phyloP scores from a whole-genome alignment of 30 jellyfish, hydroid and myxozoan species.

The Morbakka virulenta region DNA sequence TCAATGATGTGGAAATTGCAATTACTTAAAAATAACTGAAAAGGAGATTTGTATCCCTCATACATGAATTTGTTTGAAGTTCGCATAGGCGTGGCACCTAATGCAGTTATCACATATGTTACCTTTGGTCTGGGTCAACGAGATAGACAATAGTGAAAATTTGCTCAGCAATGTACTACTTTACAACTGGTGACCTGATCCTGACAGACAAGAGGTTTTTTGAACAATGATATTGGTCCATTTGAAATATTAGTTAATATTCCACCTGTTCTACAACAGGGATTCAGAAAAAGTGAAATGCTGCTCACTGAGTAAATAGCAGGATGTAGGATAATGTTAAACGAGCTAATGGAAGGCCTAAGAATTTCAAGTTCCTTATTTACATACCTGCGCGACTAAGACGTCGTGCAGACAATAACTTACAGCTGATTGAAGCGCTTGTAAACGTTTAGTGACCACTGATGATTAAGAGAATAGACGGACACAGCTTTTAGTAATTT shows the following conservation, averaged over 20 bases:
- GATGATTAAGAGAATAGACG: neutral
- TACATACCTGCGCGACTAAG: conserved; percentile 6
- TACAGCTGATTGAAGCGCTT: conserved; percentile 20
- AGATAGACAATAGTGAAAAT: neutral
- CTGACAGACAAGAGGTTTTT: conserved; percentile 28
- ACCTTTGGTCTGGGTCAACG: neutral
- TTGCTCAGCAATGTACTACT: neutral
- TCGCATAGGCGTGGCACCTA: conserved; percentile 36
- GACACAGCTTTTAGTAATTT: too few relatives aligned
- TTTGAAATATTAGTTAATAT: conserved; percentile 1
- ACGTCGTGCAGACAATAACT: neutral
- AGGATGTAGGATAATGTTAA: conserved; percentile 33
- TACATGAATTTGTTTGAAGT: conserved; percentile 5
- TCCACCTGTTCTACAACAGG: conserved; percentile 13
- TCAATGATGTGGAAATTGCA: too few relatives aligned
- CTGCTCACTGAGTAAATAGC: conserved; percentile 10
- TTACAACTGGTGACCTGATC: conserved; percentile 28
- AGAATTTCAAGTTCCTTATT: neutral
- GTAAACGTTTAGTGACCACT: conserved; percentile 4
- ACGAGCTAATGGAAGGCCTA: conserved; percentile 20
- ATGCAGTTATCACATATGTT: conserved; percentile 13
- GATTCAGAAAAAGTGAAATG: conserved; percentile 17
- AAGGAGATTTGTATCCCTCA: too few relatives aligned
- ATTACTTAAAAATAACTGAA: too few relatives aligned
- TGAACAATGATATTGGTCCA: conserved; percentile 17